Evolutionary conservation across 2,888 invertebrate species (phyloP), one percentile per base, ranked within the genome.

Genomic region (Julus scandinavius): DNA sequence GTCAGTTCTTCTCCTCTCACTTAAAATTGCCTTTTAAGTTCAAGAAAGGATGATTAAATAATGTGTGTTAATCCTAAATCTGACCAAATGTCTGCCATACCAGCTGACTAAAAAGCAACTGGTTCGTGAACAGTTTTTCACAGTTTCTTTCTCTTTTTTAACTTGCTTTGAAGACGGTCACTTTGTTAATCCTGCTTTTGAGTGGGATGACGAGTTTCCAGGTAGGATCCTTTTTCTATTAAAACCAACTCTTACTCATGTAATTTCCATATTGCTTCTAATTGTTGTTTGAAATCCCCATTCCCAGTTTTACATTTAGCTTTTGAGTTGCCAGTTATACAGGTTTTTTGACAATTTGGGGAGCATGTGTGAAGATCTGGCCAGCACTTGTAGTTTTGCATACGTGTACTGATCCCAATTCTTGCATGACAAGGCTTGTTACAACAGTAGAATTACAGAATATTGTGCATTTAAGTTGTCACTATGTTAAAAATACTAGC

Each of bases 151-250:
- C 45, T 89, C 49, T 89, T 89, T 87, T 87, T 88, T 85, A 58
- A 83, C 87, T 87, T 88, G 45, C 89, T 89, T 90, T 86, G 72
- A 90, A 97, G 97, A 97, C 95, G 97, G 97, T 95, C 97, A 97
- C 97, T 97, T 97, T 97, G 97, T 97, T 96, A 97, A 97, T 96
- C 97, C 97, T 95, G 97, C 97, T 96, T 97, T 98, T 97, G 98
- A 98, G 95, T 98, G 98, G 98, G 98, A 98, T 96, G 98, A 98
- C 97, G 98, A 98, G 95, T 98, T 98, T 94, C 97, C 97, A 98
- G 97, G 98, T 98, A 98, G 97, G 97, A 89, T 50, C 58, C 86
- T 49, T 86, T 86, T 86, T 49, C 54, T 86, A 86, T 85, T 85
- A 63, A 63, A 63, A 63, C 63, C 63, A 63, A 17, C 63, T 63